These are phyloP conservation scores for Drosophila quinaria DNA, from an alignment of 2,888 invertebrate species.

Conservation along the genomic window DNA sequence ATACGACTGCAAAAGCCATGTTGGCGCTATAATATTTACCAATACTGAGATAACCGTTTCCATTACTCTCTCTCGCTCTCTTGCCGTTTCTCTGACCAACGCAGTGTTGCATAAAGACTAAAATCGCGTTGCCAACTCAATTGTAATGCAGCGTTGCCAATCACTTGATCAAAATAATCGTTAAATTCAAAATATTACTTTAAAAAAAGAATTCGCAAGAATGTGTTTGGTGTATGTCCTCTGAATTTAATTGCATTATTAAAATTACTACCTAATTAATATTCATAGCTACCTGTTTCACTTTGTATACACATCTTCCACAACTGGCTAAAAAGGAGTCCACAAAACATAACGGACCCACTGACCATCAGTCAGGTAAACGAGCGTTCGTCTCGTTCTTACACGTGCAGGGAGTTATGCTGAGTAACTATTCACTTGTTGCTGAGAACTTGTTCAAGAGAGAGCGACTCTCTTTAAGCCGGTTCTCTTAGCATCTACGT, in stretches of 20 bases:
- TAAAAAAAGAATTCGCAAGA: neutral
- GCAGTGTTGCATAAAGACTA: slow-evolving; percentile 23
- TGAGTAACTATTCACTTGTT: slow-evolving; percentile 24
- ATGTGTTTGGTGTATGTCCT: neutral
- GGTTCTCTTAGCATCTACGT: slow-evolving; percentile 2
- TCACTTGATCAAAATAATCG: neutral
- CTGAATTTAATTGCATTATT: neutral
- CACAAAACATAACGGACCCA: slow-evolving; percentile 12
- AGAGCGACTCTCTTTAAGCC: slow-evolving; percentile 10
- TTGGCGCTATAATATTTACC: slow-evolving; percentile 37
- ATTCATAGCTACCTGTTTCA: neutral
- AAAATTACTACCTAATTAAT: neutral
- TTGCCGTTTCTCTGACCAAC: neutral
- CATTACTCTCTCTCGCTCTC: neutral
- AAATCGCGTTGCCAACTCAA: slow-evolving; percentile 37
- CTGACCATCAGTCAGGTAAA: slow-evolving; percentile 4
- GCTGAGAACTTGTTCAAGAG: slow-evolving; percentile 6
- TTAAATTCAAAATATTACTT: slow-evolving; percentile 21
- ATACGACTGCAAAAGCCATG: slow-evolving; percentile 10
- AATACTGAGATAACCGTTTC: slow-evolving; percentile 34
- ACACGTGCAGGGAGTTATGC: neutral
- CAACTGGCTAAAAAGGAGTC: neutral
- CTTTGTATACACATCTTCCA: neutral
- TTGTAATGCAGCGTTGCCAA: slow-evolving; percentile 24
- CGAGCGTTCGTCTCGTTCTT: slow-evolving; percentile 1